These are phyloP conservation scores for Dysdera silvatica DNA, from an alignment of 1,140 invertebrate species.

Conservation along the genomic window DNA sequence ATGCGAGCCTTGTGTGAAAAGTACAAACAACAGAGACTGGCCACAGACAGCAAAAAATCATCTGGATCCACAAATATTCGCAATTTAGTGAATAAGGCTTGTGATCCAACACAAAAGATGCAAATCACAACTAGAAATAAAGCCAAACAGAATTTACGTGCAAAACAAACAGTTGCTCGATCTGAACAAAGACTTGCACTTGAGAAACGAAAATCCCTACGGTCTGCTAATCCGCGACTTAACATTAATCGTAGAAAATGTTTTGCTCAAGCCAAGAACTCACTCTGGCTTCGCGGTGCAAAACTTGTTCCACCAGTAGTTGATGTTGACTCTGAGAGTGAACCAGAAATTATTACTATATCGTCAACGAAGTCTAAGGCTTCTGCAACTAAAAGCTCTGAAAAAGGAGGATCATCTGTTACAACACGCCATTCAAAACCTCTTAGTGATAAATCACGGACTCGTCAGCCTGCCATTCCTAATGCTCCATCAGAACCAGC, in stretches of 20 bases:
- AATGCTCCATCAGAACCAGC: too few species aligned
- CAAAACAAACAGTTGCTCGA: background rate
- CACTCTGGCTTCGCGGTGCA: slow-evolving; percentile 19
- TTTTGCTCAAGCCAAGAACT: slow-evolving; percentile 6
- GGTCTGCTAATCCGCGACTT: slow-evolving; percentile 17
- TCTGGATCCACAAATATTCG: too few species aligned
- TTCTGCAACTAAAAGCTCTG: background rate
- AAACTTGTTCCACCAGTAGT: slow-evolving; percentile 32
- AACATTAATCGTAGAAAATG: background rate
- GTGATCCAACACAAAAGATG: too few species aligned
- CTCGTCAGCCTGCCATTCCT: too few species aligned
- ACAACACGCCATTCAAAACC: too few species aligned
- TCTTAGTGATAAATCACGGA: too few species aligned
- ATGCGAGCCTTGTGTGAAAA: slow-evolving; percentile 56
- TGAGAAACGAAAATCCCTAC: slow-evolving; percentile 23
- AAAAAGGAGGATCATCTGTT: background rate
- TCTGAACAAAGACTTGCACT: slow-evolving; percentile 10
- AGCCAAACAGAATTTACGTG: background rate
- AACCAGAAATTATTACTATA: slow-evolving; percentile 16
- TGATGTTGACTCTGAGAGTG: slow-evolving; percentile 32
- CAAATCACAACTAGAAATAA: background rate
- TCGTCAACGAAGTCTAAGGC: background rate
- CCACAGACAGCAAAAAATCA: slow-evolving; percentile 42
- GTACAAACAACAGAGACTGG: slow-evolving; percentile 56
- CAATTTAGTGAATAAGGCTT: too few species aligned